Conservation (phyloP, 2,888 invertebrate species). For the Linyphia triangularis region DNA sequence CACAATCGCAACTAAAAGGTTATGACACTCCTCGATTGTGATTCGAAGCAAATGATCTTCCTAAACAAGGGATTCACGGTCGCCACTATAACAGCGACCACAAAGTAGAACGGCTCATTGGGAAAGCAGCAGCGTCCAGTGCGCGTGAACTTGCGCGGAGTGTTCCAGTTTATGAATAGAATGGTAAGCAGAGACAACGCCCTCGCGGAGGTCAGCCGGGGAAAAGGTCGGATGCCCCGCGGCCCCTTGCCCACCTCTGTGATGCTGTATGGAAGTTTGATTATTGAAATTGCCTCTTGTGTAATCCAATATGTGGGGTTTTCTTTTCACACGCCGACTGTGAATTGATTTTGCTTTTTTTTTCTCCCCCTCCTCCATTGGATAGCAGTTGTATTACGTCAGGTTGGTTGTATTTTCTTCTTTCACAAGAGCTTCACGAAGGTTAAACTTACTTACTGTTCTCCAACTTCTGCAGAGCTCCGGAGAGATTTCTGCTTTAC, state of each 20-base stretch:
- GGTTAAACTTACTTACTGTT: no score
- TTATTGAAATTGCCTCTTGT: no score
- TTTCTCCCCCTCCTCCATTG: background rate
- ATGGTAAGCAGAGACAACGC: conserved; percentile 7
- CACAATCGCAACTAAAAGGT: conserved; percentile 3
- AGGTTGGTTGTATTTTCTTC: no score
- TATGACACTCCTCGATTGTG: no score
- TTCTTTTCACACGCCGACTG: no score
- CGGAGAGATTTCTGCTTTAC: no score
- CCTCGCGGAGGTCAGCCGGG: conserved; percentile 20
- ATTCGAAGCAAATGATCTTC: no score
- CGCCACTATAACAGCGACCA: background rate
- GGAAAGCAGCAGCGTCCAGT: background rate
- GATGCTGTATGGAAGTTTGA: background rate
- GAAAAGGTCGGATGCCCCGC: background rate
- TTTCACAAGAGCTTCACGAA: no score
- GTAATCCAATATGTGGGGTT: no score
- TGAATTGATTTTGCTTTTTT: no score
- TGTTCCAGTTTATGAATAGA: conserved; percentile 34
- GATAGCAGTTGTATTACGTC: no score
- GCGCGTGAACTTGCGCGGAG: conserved; percentile 38
- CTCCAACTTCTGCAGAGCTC: no score
- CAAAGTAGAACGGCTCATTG: background rate
- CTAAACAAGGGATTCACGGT: background rate
- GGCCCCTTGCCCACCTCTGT: background rate